These are phyloP conservation scores for Caracal caracal DNA, from an alignment of 2,113 vertebrate genomes.

Conservation along the genomic window DNA sequence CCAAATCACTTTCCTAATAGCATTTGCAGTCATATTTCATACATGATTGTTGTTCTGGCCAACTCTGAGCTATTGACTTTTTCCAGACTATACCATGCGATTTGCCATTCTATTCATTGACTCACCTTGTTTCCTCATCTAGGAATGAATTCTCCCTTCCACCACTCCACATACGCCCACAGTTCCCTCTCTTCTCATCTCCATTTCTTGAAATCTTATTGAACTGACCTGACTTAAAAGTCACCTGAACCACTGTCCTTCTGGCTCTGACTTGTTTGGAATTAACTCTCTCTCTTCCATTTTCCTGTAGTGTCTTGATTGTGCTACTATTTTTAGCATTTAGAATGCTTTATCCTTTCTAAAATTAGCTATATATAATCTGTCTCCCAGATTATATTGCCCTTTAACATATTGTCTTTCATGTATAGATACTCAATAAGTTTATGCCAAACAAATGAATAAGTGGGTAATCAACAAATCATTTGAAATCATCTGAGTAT, in stretches of 20 bases:
- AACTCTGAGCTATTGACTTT: background rate
- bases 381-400: background rate
- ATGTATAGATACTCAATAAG: background rate
- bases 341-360: background rate
- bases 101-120: background rate
- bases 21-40: background rate
- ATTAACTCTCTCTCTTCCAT: background rate
- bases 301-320: background rate
- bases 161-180: background rate
- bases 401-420: background rate
- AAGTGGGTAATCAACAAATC: background rate
- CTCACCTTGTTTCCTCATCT: background rate
- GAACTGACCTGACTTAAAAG: background rate
- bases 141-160: background rate
- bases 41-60: background rate
- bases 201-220: background rate
- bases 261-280: background rate
- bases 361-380: background rate
- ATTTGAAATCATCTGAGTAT: slow-evolving; percentile 15
- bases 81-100: background rate
- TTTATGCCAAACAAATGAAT: background rate
- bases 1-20: background rate
- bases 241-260: background rate
- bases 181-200: too few species aligned
- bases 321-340: background rate